Evolutionary conservation across 2,797 vertebrate genomes (phyloP).

Genomic region (Pangasius macronema): DNA sequence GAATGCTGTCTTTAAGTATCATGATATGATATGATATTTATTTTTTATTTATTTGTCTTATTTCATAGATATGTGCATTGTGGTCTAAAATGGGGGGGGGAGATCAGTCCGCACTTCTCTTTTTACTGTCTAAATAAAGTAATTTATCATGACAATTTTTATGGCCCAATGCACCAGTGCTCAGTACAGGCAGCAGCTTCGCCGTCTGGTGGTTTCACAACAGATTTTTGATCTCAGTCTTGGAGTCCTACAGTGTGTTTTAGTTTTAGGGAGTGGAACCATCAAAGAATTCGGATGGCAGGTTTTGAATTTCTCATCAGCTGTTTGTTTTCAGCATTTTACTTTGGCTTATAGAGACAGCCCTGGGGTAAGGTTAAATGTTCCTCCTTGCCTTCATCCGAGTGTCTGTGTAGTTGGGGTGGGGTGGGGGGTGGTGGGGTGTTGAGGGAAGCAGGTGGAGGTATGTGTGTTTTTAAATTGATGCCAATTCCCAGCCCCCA

Average conservation of each 20-base stretch:
- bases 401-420: conserved; percentile 2
- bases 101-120: background rate
- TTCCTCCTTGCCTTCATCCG: background rate
- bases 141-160: background rate
- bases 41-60: background rate
- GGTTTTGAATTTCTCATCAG: conserved; percentile 10
- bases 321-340: conserved; percentile 24
- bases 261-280: background rate
- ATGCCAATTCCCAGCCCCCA: background rate
- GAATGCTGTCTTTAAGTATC: background rate
- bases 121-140: background rate
- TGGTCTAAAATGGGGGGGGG: background rate
- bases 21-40: background rate
- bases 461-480: conserved; percentile 23
- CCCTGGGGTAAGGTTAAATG: conserved; percentile 2
- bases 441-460: background rate
- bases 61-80: background rate
- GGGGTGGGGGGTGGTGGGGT: too few species aligned
- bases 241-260: background rate
- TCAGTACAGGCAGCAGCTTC: background rate
- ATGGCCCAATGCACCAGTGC: background rate
- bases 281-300: background rate
- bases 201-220: background rate
- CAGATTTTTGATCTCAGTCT: background rate
- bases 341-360: background rate